Evolutionary conservation across 2,888 invertebrate genomes (phyloP).

Genomic region (Brenthis ino): DNA sequence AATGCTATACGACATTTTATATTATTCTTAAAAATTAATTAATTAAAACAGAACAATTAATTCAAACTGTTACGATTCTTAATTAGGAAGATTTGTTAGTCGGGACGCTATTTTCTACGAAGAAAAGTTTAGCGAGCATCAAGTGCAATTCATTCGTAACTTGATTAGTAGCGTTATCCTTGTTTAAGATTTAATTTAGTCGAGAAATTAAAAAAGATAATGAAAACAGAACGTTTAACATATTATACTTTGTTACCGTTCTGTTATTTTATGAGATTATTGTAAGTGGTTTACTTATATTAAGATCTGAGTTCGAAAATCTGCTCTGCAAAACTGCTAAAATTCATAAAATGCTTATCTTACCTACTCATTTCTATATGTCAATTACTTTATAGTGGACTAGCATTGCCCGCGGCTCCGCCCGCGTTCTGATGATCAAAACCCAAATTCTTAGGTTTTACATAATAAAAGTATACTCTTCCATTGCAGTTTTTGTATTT

Average conservation of each 20-base stretch:
- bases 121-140: conserved; percentile 43
- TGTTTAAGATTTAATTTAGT: conserved; percentile 29
- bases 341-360: too few relatives aligned
- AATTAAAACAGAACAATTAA: conserved; percentile 39
- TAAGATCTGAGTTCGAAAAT: too few relatives aligned
- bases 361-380: too few relatives aligned
- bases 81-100: conserved; percentile 44
- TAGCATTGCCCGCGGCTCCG: too few relatives aligned
- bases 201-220: conserved; percentile 22
- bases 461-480: too few relatives aligned
- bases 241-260: conserved; percentile 4
- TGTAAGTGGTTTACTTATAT: too few relatives aligned
- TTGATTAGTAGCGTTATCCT: conserved; percentile 35
- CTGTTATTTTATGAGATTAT: not conserved
- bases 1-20: too few relatives aligned
- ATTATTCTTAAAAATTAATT: conserved; percentile 34
- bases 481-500: too few relatives aligned
- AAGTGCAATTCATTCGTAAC: conserved; percentile 42
- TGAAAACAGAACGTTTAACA: not conserved
- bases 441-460: too few relatives aligned
- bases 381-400: too few relatives aligned
- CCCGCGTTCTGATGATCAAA: too few relatives aligned
- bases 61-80: conserved; percentile 42
- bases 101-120: conserved; percentile 39
- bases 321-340: too few relatives aligned